Conservation (phyloP, 2,888 invertebrate genomes). For the Hydrotaea cyrtoneurina region DNA sequence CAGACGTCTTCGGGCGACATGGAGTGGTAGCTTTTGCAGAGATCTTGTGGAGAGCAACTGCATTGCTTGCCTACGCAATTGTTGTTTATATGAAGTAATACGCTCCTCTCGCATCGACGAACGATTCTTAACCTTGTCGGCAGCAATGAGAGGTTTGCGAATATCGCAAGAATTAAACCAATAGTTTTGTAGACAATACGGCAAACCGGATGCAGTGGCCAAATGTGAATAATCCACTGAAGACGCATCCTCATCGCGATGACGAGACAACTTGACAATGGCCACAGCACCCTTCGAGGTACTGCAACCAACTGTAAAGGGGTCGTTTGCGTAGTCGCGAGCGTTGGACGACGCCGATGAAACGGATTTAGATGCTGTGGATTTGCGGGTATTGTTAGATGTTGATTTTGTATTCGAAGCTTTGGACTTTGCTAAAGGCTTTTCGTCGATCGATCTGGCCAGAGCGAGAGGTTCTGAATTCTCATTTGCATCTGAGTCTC, state of each 20-base stretch:
- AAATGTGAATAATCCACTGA: constrained; percentile 58
- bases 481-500: not conserved
- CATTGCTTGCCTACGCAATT: constrained; percentile 78
- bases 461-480: constrained; percentile 18
- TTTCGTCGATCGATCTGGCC: not conserved
- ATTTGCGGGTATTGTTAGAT: constrained; percentile 13
- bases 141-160: constrained; percentile 48
- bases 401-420: constrained; percentile 17
- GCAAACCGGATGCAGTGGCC: constrained; percentile 65
- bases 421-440: constrained; percentile 22
- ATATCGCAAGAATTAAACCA: constrained; percentile 75
- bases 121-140: constrained; percentile 40
- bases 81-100: constrained; percentile 76
- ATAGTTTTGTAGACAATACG: constrained; percentile 76
- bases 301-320: constrained; percentile 49
- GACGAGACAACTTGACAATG: constrained; percentile 62
- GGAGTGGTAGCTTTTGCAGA: constrained; percentile 75
- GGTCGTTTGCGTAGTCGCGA: constrained; percentile 28
- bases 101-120: constrained; percentile 77
- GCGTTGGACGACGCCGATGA: constrained; percentile 38
- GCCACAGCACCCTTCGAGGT: constrained; percentile 66
- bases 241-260: constrained; percentile 46
- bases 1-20: constrained; percentile 75
- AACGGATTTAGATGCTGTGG: constrained; percentile 61
- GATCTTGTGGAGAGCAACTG: constrained; percentile 77